A percentile compares a stretch with the other conserved stretches of the same genome.
These are phyloP conservation scores for Ursus arctos DNA, from an alignment of 2,113 vertebrate species.

Conservation along the genomic window DNA sequence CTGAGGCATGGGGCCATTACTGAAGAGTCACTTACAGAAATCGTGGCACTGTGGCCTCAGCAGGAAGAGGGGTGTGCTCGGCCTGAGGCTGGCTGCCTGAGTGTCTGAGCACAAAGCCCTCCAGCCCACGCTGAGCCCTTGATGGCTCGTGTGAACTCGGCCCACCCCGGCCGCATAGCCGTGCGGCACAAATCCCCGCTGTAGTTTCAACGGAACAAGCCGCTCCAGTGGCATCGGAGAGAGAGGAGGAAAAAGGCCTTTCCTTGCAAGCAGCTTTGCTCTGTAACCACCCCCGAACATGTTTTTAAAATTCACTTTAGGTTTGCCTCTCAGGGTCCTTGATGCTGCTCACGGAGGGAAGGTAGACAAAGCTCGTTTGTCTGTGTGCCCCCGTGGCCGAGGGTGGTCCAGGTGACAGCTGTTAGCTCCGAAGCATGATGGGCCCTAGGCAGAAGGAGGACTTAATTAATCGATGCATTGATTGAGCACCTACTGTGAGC, in stretches of 20 bases:
- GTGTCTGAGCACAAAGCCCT: slow-evolving; percentile 9
- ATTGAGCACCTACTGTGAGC: background rate
- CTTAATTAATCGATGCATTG: slow-evolving; percentile 47
- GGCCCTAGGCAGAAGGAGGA: background rate
- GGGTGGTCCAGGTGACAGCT: slow-evolving; percentile 54
- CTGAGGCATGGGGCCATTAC: background rate
- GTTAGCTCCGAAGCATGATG: background rate
- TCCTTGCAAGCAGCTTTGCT: background rate
- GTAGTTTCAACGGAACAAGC: slow-evolving; percentile 54
- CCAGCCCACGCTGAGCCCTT: background rate
- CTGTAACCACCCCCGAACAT: background rate
- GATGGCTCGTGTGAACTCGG: background rate
- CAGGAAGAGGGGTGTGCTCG: background rate
- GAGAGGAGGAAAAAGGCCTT: background rate
- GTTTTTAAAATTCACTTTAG: slow-evolving; percentile 61
- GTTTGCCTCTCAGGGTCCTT: slow-evolving; percentile 5
- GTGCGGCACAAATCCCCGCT: slow-evolving; percentile 48
- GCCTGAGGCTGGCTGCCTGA: background rate
- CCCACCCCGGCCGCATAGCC: background rate
- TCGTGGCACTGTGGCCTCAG: background rate
- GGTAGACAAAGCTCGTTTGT: slow-evolving; percentile 6
- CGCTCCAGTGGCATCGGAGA: slow-evolving; percentile 16
- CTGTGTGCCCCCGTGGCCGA: background rate
- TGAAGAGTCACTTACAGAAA: background rate
- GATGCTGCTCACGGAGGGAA: background rate